Evolutionary conservation across 2,113 vertebrate genomes (phyloP).

Genomic region (Machaerirhynchus nigripectus): DNA sequence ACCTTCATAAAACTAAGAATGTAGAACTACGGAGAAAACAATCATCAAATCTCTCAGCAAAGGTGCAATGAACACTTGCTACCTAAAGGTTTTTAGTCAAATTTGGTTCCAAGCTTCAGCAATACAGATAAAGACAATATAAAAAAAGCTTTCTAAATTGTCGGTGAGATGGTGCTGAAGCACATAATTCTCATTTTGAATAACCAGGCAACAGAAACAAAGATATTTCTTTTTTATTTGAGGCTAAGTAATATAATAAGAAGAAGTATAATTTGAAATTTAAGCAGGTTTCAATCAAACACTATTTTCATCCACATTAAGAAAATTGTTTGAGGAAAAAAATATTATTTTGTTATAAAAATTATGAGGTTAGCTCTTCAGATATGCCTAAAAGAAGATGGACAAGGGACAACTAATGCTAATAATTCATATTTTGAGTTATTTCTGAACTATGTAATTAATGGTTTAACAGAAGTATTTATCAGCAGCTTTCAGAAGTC

Average conservation of each 20-base stretch:
- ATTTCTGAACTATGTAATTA: background rate
- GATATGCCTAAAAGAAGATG: background rate
- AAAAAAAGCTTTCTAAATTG: background rate
- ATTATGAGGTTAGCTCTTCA: background rate
- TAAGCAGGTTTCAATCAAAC: background rate
- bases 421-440: background rate
- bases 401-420: fast-evolving
- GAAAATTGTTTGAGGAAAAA: background rate
- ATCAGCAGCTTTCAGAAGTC: background rate
- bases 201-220: background rate
- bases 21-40: background rate
- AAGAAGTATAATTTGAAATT: background rate
- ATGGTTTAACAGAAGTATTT: background rate
- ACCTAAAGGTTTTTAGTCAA: background rate
- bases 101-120: background rate
- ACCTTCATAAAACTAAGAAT: background rate
- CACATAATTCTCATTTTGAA: background rate
- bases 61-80: background rate
- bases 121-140: background rate
- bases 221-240: background rate
- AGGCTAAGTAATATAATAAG: background rate
- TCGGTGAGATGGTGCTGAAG: background rate
- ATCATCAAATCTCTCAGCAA: background rate
- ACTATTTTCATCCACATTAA: background rate
- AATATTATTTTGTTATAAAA: background rate